Evolutionary conservation across 2,888 invertebrate genomes (phyloP), one percentile per base, ranked within the genome.

Genomic region (Perdita meconis): DNA sequence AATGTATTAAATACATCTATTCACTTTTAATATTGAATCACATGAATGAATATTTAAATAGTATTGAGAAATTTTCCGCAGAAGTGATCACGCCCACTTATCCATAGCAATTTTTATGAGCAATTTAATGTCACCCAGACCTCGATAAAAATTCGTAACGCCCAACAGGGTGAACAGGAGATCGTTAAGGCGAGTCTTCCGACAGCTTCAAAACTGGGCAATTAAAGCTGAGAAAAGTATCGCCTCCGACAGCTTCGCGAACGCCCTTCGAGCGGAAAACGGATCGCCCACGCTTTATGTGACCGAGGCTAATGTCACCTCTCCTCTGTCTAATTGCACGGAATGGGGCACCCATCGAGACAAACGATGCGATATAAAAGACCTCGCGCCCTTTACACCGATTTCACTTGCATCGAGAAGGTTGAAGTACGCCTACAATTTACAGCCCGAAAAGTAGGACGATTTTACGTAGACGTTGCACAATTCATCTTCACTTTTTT

Each of bases 281-380:
- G 69, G 60, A 69, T 75, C 77, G 79, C 72, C 65, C 64, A 69
- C 67, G 53, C 72, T 80, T 75, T 60, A 72, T 67, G 59, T 50
- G 68, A 16, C 60, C 44, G 70, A 47, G 73, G 67, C 68, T 83
- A 81, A 80, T 65, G 74, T 83, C 69, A 78, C 81, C 80, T 77
- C 83, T 84, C 75, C 34, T 78, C 78, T 74, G 78, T 53, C 76
- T 86, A 89, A 89, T 89, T 89, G 87, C 83, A 84, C 75, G 88
- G 88, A 80, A 87, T 82, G 85, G 86, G 85, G 76, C 64, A 79
- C 80, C 81, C 78, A 85, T 53, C 81, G 83, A 86, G 82, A 81
- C 84, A 86, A 69, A 73, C 76, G 79, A 64, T 51, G 71, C 60
- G 8, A 53, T 75, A 69, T 72, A 67, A 80, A 82, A 82, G 80